A percentile compares a stretch with the other conserved stretches of the same genome.
These are phyloP conservation scores for Thymelicus lineola DNA, from an alignment of 2,888 invertebrate genomes.

Conservation along the genomic window DNA sequence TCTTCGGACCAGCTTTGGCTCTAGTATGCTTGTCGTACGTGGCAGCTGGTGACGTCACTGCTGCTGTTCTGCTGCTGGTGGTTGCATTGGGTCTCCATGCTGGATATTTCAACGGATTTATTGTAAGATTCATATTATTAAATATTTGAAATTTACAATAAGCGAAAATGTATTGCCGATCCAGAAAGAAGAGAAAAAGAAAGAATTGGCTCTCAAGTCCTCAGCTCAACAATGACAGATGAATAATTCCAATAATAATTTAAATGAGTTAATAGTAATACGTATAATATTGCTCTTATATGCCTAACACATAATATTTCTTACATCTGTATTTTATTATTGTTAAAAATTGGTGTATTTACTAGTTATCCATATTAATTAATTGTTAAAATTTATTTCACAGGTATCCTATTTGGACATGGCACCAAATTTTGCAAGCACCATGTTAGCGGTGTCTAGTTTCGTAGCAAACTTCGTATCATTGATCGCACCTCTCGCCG, in stretches of 20 bases:
- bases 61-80: constrained; percentile 86
- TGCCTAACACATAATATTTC: too few species aligned
- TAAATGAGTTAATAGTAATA: too few species aligned
- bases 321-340: neutral
- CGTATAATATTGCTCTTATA: too few species aligned
- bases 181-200: too few species aligned
- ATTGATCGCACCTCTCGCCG: constrained; percentile 89
- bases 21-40: constrained; percentile 84
- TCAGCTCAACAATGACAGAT: too few species aligned
- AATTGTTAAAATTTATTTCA: constrained; percentile 68
- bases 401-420: constrained; percentile 91
- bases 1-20: constrained; percentile 84
- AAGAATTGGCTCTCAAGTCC: too few species aligned
- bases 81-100: constrained; percentile 88
- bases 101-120: constrained; percentile 41
- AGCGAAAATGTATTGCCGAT: neutral
- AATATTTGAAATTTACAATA: neutral
- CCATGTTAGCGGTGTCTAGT: constrained; percentile 91
- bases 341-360: neutral
- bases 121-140: constrained; percentile 11
- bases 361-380: too few species aligned
- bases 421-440: constrained; percentile 91
- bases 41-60: constrained; percentile 63
- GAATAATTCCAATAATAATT: too few species aligned
- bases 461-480: constrained; percentile 88